Conservation (phyloP, 2,888 invertebrate species). For the Antitype chi region DNA sequence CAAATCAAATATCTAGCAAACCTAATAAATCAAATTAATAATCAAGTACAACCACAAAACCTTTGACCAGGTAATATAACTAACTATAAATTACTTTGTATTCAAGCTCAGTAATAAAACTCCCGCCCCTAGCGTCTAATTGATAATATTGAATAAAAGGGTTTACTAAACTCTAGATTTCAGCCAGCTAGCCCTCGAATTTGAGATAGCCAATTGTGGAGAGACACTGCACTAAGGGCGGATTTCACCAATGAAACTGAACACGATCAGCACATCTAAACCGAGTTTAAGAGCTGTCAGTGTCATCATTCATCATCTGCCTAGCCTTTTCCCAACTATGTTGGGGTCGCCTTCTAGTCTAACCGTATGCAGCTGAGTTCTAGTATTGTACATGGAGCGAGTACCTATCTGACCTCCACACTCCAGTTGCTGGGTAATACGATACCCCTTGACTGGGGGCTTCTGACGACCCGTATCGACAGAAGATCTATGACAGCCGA, state of each 20-base stretch:
- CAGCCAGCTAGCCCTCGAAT: constrained; percentile 25
- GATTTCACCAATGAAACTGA: background rate
- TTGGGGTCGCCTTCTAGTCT: no score
- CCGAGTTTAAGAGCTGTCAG: no score
- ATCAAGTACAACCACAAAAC: background rate
- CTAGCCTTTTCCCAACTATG: no score
- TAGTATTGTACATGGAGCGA: no score
- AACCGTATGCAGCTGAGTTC: no score
- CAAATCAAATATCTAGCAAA: background rate
- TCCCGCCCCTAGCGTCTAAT: constrained; percentile 14
- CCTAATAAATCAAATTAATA: background rate
- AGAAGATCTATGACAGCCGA: no score
- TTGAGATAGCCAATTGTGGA: constrained; percentile 30
- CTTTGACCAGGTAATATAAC: constrained; percentile 8
- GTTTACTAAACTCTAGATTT: constrained; percentile 30
- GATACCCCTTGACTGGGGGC: no score
- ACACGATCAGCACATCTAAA: background rate
- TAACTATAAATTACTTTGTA: constrained; percentile 1
- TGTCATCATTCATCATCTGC: no score
- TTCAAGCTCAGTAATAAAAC: constrained; percentile 23
- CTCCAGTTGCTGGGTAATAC: no score
- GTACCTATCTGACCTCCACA: no score
- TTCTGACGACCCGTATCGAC: no score
- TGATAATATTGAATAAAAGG: constrained; percentile 39
- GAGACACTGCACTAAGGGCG: constrained; percentile 8